phyloP scores from a whole-genome alignment of 2,888 invertebrate genomes.

The Kryphioiulus occultus region DNA sequence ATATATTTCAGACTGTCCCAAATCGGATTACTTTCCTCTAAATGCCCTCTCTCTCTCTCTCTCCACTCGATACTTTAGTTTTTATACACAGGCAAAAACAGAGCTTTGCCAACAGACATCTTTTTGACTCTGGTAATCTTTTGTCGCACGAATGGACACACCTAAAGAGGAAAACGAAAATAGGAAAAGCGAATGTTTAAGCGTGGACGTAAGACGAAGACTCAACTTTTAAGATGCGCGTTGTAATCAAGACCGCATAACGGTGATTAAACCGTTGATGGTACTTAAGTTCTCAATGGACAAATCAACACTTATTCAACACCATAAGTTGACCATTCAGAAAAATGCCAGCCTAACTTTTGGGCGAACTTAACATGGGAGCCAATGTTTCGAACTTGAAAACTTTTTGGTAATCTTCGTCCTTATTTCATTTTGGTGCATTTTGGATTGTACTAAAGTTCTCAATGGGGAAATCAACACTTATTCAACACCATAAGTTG shows the following conservation, averaged over 20 bases:
- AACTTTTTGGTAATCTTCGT: no score
- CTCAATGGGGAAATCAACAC: not conserved
- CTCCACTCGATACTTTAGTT: not conserved
- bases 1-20: slow-evolving; percentile 27
- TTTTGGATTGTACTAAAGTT: not conserved
- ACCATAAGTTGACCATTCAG: not conserved
- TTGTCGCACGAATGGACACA: not conserved
- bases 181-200: not conserved
- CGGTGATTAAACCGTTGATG: not conserved
- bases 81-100: not conserved
- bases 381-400: no score
- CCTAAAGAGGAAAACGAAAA: not conserved
- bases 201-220: not conserved
- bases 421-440: no score
- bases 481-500: not conserved
- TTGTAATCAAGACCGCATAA: not conserved
- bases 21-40: slow-evolving; percentile 40
- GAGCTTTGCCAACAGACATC: not conserved
- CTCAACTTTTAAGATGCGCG: not conserved
- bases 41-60: slow-evolving; percentile 20
- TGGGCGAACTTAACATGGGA: no score
- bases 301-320: not conserved
- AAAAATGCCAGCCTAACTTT: no score
- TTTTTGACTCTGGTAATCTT: slow-evolving; percentile 35
- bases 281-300: not conserved